A percentile compares a stretch with the other conserved stretches of the same genome.
These are phyloP conservation scores for Platycheirus rosarum DNA, from an alignment of 2,888 invertebrate species.

Conservation along the genomic window DNA sequence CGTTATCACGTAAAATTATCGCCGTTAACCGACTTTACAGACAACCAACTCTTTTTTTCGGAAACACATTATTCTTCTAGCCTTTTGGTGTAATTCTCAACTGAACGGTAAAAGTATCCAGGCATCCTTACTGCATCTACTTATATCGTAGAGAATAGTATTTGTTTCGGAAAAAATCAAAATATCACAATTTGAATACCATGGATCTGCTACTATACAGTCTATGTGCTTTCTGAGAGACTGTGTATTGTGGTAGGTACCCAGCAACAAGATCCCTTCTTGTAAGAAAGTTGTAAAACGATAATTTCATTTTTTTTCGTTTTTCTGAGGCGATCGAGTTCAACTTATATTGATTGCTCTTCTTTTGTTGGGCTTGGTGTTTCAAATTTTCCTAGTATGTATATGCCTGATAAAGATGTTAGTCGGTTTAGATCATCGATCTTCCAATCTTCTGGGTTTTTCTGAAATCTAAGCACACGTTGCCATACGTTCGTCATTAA, in stretches of 20 bases:
- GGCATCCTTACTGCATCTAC: not conserved
- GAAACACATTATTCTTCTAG: constrained; percentile 6
- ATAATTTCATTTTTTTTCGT: not conserved
- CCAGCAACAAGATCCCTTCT: too few species aligned
- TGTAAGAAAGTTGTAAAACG: not conserved
- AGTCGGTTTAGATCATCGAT: constrained; percentile 3
- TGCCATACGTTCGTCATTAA: constrained; percentile 7
- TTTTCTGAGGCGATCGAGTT: not conserved
- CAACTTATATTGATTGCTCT: not conserved
- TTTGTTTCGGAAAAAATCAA: constrained; percentile 5
- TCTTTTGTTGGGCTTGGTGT: not conserved
- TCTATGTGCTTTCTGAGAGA: too few species aligned
- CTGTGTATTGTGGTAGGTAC: too few species aligned
- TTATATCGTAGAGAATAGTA: not conserved
- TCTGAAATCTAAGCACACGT: not conserved
- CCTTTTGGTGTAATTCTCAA: not conserved
- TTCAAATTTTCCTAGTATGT: constrained; percentile 1
- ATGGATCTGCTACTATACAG: too few species aligned
- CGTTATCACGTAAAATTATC: too few species aligned
- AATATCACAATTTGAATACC: too few species aligned
- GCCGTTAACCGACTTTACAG: too few species aligned
- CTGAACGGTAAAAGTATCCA: not conserved
- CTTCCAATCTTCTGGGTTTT: not conserved
- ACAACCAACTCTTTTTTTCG: too few species aligned
- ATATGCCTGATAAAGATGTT: constrained; percentile 1